A percentile compares a stretch with the other conserved stretches of the same genome.
phyloP scores from a whole-genome alignment of 2,113 vertebrate species.

The Apaloderma vittatum region DNA sequence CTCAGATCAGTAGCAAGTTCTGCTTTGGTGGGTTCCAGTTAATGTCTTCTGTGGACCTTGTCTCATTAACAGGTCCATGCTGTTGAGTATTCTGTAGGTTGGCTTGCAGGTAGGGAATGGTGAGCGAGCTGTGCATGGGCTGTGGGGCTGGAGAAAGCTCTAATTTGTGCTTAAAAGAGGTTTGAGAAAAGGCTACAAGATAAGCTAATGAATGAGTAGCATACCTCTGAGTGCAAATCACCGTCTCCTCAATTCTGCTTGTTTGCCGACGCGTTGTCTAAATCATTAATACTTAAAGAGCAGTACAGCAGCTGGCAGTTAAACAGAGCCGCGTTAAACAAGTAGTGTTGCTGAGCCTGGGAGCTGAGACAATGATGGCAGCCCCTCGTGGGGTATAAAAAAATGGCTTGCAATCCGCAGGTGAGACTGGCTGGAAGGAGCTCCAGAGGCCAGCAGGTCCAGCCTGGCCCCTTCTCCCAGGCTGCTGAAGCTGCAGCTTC shows the following conservation, averaged over 20 bases:
- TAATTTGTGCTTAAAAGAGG: background rate
- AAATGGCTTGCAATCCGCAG: background rate
- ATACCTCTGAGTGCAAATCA: background rate
- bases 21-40: background rate
- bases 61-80: background rate
- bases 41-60: background rate
- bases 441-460: background rate
- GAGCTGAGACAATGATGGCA: background rate
- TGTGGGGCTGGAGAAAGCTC: background rate
- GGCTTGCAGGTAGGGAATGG: background rate
- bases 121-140: background rate
- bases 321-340: background rate
- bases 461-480: background rate
- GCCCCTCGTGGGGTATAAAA: background rate
- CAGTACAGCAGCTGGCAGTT: conserved; percentile 1
- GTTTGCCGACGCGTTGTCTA: background rate
- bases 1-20: background rate
- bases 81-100: background rate
- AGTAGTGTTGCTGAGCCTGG: background rate
- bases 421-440: background rate
- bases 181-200: background rate
- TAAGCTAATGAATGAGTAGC: background rate
- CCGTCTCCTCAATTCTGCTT: background rate
- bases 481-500: background rate
- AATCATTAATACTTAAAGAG: conserved; percentile 45